phyloP scores from a whole-genome alignment of 2,113 vertebrate genomes.

The Bambusicola thoracicus region DNA sequence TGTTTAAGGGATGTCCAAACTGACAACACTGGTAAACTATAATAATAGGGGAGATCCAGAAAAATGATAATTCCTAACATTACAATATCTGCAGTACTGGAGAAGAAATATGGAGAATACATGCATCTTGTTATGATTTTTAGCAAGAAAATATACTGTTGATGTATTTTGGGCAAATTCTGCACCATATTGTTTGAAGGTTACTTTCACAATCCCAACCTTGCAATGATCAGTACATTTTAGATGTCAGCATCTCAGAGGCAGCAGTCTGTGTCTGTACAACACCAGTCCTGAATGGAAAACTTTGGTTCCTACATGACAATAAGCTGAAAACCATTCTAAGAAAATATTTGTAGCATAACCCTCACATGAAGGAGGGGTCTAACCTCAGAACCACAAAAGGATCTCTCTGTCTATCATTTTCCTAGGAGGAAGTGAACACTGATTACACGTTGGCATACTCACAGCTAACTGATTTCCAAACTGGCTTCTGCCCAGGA shows the following conservation, averaged over 20 bases:
- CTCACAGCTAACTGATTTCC: constrained; percentile 75
- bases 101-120: not conserved
- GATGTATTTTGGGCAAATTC: not conserved
- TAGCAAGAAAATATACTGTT: not conserved
- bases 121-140: not conserved
- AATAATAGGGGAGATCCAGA: not conserved
- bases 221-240: not conserved
- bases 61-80: not conserved
- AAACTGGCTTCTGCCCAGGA: constrained; percentile 67
- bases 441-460: constrained; percentile 9
- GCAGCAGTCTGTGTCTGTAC: not conserved
- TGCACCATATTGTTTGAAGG: not conserved
- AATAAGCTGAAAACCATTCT: not conserved
- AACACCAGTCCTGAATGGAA: not conserved
- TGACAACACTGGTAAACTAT: not conserved
- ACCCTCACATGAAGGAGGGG: not conserved
- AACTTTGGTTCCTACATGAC: constrained; percentile 43
- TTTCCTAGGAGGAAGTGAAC: constrained; percentile 30
- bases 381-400: not conserved
- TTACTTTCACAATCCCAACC: not conserved
- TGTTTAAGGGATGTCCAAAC: not conserved
- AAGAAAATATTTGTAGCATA: not conserved
- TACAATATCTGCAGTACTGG: not conserved
- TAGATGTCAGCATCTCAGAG: not conserved
- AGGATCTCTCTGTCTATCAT: not conserved